A percentile compares a stretch with the other conserved stretches of the same genome.
These are phyloP conservation scores for Drosophila peninsularis DNA, from an alignment of 2,888 invertebrate genomes.

Conservation along the genomic window DNA sequence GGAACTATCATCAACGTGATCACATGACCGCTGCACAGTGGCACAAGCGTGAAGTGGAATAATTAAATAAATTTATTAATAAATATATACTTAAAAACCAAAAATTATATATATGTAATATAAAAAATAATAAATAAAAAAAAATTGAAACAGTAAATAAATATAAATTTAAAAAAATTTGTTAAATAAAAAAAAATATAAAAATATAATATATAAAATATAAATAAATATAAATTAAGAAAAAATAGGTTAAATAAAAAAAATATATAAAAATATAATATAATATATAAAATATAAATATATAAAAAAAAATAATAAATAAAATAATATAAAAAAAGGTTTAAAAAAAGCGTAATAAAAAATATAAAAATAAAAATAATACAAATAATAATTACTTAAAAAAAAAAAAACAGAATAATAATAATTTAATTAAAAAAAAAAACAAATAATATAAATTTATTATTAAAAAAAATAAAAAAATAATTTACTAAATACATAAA, in stretches of 20 bases:
- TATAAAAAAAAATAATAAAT: not conserved
- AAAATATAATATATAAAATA: not conserved
- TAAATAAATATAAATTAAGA: not conserved
- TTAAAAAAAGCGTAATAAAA: too few relatives aligned
- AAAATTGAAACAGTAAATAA: not conserved
- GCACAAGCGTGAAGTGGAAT: not conserved
- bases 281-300: not conserved
- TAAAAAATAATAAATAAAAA: not conserved
- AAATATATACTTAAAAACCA: too few relatives aligned
- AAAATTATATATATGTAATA: not conserved
- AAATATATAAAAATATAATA: not conserved
- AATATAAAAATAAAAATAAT: too few relatives aligned
- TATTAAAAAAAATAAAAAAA: too few relatives aligned
- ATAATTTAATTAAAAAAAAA: not conserved
- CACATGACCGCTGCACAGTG: constrained; percentile 44
- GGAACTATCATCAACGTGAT: constrained; percentile 34
- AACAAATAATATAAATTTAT: too few relatives aligned
- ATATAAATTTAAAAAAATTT: not conserved
- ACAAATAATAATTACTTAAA: too few relatives aligned
- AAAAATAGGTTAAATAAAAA: not conserved
- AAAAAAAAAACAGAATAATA: not conserved
- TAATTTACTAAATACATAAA: not conserved
- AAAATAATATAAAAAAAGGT: too few relatives aligned
- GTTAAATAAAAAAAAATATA: not conserved
- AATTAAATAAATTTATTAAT: too few relatives aligned